Percentiles rank a stretch among this genome's conserved stretches.
These are phyloP conservation scores for Diarsia rubi DNA, from an alignment of 2,888 invertebrate genomes.

Conservation along the genomic window DNA sequence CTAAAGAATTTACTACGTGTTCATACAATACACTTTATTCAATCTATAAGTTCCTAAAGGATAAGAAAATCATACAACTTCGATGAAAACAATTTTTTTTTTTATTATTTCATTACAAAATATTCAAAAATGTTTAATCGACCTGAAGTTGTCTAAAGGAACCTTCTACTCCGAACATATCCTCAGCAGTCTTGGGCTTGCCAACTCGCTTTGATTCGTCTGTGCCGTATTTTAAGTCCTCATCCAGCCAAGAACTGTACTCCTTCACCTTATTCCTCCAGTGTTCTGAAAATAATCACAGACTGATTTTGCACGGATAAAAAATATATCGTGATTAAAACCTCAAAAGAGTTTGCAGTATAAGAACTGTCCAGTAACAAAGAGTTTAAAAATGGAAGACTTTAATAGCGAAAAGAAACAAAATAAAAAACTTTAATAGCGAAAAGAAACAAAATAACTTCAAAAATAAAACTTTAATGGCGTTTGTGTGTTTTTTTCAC, in stretches of 20 bases:
- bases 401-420: not conserved
- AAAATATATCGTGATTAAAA: not conserved
- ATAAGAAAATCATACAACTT: not conserved
- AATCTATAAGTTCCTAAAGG: not conserved
- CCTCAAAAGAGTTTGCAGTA: not conserved
- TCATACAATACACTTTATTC: not conserved
- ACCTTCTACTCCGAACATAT: slow-evolving; percentile 90
- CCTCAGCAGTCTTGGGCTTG: slow-evolving; percentile 88
- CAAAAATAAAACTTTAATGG: not conserved
- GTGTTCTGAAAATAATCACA: slow-evolving; percentile 70
- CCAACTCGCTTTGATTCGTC: slow-evolving; percentile 90
- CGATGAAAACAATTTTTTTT: slow-evolving; percentile 3
- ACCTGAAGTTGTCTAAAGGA: slow-evolving; percentile 89
- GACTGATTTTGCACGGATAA: not conserved
- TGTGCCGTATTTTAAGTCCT: slow-evolving; percentile 87
- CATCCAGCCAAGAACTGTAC: slow-evolving; percentile 88
- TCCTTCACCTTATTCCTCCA: slow-evolving; percentile 87
- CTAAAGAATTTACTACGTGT: not conserved
- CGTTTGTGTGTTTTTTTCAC: not conserved
- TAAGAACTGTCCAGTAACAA: not conserved
- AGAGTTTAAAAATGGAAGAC: not conserved
- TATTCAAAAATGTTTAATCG: slow-evolving; percentile 70
- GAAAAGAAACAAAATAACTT: no score
- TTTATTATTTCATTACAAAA: slow-evolving; percentile 24
- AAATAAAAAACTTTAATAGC: not conserved